Conservation (phyloP, 2,113 vertebrate species). For the Chiloscyllium plagiosum region DNA sequence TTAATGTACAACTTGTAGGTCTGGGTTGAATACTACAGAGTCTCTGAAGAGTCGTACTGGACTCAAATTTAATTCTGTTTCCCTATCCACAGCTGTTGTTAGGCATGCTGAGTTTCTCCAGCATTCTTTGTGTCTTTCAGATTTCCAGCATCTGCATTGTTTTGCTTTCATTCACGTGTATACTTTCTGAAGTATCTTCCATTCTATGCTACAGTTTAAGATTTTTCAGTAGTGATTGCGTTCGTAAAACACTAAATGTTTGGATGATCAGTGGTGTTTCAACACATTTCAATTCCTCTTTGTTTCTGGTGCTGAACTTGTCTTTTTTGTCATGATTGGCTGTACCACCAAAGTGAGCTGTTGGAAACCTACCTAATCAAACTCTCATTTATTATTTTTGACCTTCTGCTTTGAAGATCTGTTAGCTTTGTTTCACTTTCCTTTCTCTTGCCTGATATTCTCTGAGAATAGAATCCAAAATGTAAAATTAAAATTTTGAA, state of each 20-base stretch:
- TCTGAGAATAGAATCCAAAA: neutral
- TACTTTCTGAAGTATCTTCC: neutral
- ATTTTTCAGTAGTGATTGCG: neutral
- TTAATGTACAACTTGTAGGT: neutral
- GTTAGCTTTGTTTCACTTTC: conserved; percentile 30
- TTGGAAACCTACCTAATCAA: neutral
- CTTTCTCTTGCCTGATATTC: neutral
- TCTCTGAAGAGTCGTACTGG: neutral
- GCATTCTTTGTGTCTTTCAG: no score
- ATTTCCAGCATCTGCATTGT: no score
- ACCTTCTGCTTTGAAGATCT: neutral
- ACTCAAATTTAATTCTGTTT: neutral
- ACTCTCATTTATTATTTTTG: neutral
- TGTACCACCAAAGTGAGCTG: neutral
- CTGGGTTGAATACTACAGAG: neutral
- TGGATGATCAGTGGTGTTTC: neutral
- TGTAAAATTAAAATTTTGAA: neutral
- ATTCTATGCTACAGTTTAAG: neutral
- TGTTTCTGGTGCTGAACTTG: neutral
- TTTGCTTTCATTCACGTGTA: neutral
- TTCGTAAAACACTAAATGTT: neutral
- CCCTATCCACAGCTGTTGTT: neutral
- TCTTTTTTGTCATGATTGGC: neutral
- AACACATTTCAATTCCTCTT: neutral
- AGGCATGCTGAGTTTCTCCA: no score